A percentile compares a stretch with the other conserved stretches of the same genome.
Evolutionary conservation across 2,888 invertebrate species (phyloP).

Genomic region (Leptinotarsa tumamoca): DNA sequence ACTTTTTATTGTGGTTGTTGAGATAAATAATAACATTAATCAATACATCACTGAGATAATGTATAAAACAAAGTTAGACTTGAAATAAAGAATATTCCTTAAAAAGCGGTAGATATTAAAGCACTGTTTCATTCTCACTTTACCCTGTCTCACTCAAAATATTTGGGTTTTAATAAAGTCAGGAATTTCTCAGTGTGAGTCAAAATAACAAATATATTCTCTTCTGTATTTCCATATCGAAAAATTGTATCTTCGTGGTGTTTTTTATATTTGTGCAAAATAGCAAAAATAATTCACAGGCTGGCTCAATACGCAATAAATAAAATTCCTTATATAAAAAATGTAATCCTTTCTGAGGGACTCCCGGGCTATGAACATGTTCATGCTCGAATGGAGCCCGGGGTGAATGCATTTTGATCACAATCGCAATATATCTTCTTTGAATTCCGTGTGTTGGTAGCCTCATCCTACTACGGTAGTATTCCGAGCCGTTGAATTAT

Average conservation of each 20-base stretch:
- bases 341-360: neutral
- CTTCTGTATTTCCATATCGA: too few relatives aligned
- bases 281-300: neutral
- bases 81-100: too few relatives aligned
- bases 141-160: too few relatives aligned
- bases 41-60: too few relatives aligned
- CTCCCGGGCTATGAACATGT: neutral
- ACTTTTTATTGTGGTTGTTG: too few relatives aligned
- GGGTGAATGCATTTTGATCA: conserved; percentile 6
- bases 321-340: neutral
- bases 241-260: too few relatives aligned
- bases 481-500: conserved; percentile 33
- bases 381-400: conserved; percentile 11
- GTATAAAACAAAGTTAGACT: too few relatives aligned
- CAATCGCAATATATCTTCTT: conserved; percentile 8
- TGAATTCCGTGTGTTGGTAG: conserved; percentile 27
- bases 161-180: neutral
- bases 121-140: too few relatives aligned
- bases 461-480: conserved; percentile 16
- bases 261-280: neutral
- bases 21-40: too few relatives aligned
- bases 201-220: too few relatives aligned
- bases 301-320: neutral
- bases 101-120: too few relatives aligned
- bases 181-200: neutral